Conservation (phyloP, 2,888 invertebrate genomes). For the Phortica magna region DNA sequence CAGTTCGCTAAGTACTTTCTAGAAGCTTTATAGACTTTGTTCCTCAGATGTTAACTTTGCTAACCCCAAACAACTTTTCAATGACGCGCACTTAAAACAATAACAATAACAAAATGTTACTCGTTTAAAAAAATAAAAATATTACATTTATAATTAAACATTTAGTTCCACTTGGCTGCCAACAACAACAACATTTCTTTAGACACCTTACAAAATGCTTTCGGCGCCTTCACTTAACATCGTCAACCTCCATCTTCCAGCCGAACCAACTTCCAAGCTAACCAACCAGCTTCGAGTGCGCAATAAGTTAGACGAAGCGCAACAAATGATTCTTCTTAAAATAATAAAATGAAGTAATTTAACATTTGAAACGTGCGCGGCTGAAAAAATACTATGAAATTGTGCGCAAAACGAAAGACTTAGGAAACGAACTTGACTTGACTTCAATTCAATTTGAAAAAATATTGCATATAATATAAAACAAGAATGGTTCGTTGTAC, state of each 20-base stretch:
- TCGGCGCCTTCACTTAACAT: neutral
- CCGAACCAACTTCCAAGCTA: neutral
- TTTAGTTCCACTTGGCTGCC: slow-evolving; percentile 19
- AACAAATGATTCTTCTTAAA: slow-evolving; percentile 33
- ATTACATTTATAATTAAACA: slow-evolving; percentile 21
- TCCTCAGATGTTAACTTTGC: too few relatives aligned
- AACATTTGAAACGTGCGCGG: neutral
- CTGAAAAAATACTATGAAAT: neutral
- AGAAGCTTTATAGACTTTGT: too few relatives aligned
- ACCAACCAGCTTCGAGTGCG: neutral
- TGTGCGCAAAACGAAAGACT: slow-evolving; percentile 61
- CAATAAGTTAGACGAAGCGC: slow-evolving; percentile 28
- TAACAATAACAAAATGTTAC: neutral
- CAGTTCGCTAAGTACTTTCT: too few relatives aligned
- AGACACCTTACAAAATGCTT: neutral
- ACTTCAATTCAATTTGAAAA: neutral
- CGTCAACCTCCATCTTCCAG: neutral
- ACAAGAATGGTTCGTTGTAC: too few relatives aligned
- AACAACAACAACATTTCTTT: neutral
- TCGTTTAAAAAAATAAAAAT: neutral
- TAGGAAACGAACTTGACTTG: slow-evolving; percentile 61
- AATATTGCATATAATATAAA: neutral
- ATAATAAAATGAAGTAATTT: slow-evolving; percentile 7
- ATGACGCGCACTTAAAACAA: neutral
- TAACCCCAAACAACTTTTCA: neutral